Percentiles rank a stretch among this genome's conserved stretches.
Evolutionary conservation across 2,113 vertebrate genomes (phyloP).

Genomic region (Sebastes schlegelii): DNA sequence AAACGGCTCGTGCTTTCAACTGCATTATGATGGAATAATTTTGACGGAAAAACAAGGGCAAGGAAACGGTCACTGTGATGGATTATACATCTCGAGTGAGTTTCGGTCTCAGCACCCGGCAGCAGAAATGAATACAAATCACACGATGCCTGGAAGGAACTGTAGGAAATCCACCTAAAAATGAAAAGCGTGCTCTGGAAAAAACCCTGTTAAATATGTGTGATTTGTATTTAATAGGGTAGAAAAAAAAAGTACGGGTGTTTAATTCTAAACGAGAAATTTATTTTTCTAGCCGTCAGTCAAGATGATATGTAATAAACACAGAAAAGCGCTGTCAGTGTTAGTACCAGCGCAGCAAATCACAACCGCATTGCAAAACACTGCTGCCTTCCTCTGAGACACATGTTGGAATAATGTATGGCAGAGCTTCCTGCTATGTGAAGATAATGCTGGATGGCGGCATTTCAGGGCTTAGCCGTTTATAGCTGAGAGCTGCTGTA

Average conservation of each 20-base stretch:
- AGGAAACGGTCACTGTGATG: conserved; percentile 26
- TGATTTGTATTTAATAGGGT: background rate
- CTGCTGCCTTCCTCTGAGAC: conserved; percentile 38
- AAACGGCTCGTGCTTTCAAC: conserved; percentile 9
- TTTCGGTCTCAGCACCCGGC: background rate
- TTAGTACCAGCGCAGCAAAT: background rate
- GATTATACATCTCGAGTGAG: conserved; percentile 18
- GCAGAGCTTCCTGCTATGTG: conserved; percentile 43
- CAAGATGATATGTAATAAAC: conserved; percentile 19
- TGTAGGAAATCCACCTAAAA: background rate
- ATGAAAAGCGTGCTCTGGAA: background rate
- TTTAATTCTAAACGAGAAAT: background rate
- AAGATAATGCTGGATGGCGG: conserved; percentile 68
- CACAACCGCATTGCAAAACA: conserved; percentile 24
- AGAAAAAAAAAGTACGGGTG: background rate
- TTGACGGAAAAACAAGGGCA: conserved; percentile 19
- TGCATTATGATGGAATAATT: conserved; percentile 26
- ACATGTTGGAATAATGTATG: conserved; percentile 51
- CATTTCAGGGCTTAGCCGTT: conserved; percentile 54
- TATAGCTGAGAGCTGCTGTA: conserved; percentile 31
- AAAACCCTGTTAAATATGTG: background rate
- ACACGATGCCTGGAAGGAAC: conserved; percentile 5
- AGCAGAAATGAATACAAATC: conserved; percentile 34
- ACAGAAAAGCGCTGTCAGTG: conserved; percentile 9
- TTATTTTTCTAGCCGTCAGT: conserved; percentile 9